phyloP scores from a whole-genome alignment of 2,797 vertebrate genomes.

The Poecile montanus region DNA sequence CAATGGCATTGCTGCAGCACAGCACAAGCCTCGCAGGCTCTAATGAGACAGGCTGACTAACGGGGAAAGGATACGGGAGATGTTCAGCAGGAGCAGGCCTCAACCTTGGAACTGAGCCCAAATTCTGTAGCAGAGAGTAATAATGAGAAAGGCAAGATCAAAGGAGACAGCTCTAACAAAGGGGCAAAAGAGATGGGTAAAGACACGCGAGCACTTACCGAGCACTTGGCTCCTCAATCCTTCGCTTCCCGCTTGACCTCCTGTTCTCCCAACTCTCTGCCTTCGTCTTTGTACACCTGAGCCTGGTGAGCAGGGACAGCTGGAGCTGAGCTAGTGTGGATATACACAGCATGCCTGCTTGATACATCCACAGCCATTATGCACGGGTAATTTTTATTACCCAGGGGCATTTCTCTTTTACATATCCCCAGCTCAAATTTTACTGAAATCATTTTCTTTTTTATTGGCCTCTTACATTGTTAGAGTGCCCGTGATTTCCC shows the following conservation, averaged over 20 bases:
- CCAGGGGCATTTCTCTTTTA: conserved; percentile 60
- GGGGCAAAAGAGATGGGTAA: not conserved
- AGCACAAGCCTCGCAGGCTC: not conserved
- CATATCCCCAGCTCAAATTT: conserved; percentile 58
- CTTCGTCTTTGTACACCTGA: not conserved
- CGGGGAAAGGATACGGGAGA: not conserved
- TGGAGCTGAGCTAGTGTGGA: not conserved
- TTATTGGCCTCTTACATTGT: conserved; percentile 66
- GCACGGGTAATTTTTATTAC: conserved; percentile 57
- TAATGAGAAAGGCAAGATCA: conserved; percentile 33
- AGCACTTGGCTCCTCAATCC: not conserved
- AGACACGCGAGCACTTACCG: not conserved
- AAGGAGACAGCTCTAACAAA: conserved; percentile 21
- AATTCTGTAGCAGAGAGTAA: not conserved
- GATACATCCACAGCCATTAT: not conserved
- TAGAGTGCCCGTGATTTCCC: conserved; percentile 58
- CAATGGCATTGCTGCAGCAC: not conserved
- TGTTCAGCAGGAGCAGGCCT: not conserved
- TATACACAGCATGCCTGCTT: not conserved
- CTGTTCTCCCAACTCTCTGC: fast-evolving
- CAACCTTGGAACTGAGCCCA: conserved; percentile 29
- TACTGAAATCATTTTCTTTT: conserved; percentile 59
- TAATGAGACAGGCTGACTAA: conserved; percentile 48
- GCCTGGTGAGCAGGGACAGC: not conserved
- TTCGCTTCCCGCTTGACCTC: not conserved